Percentiles rank a stretch among this genome's conserved stretches.
Conservation (phyloP, 1,140 invertebrate genomes). For the Megathymus violae region DNA sequence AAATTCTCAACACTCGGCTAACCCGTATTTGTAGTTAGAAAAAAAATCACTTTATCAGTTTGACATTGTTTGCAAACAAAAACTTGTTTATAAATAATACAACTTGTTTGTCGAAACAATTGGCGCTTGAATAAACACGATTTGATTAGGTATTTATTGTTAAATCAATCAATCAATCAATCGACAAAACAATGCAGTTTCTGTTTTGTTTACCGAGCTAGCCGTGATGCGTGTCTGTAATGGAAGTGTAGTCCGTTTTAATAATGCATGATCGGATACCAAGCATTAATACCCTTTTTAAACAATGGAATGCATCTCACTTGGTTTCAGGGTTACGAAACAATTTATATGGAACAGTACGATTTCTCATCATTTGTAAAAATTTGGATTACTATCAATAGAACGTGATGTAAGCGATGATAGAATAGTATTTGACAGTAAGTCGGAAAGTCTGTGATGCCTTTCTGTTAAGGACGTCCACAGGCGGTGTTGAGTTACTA, state of each 20-base stretch:
- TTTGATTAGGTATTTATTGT: neutral
- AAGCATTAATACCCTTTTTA: conserved; percentile 27
- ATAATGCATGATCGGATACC: conserved; percentile 35
- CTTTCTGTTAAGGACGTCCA: no score
- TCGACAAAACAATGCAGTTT: conserved; percentile 24
- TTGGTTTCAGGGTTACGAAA: conserved; percentile 2
- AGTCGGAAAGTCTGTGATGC: no score
- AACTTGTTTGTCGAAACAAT: neutral
- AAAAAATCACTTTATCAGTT: no score
- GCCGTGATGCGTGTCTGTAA: conserved; percentile 18
- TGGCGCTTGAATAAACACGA: neutral
- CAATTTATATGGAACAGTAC: neutral
- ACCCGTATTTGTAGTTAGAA: no score
- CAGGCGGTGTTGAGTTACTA: no score
- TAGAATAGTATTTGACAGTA: no score
- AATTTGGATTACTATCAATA: no score
- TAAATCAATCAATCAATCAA: conserved; percentile 3
- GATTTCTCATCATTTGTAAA: no score
- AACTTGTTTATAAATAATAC: neutral
- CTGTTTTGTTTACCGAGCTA: conserved; percentile 15
- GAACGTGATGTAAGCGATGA: no score
- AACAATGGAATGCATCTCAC: conserved; percentile 25
- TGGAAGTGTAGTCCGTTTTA: conserved; percentile 14
- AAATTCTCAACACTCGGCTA: no score
- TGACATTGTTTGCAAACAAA: no score